Evolutionary conservation across 2,797 vertebrate genomes (phyloP), one percentile per base, ranked within the genome.

Genomic region (Urophycis tenuis): DNA sequence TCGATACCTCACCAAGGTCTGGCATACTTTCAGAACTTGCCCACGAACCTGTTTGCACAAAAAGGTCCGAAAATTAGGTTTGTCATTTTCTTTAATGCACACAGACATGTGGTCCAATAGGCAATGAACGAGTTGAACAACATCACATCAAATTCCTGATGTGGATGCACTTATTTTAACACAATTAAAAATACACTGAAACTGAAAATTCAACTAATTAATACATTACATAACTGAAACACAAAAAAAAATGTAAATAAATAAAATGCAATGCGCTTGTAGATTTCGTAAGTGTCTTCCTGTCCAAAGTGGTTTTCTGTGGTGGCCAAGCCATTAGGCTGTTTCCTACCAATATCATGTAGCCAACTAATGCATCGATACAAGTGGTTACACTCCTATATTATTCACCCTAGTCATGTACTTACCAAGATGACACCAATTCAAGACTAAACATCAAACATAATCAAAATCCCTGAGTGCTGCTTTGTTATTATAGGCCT

Each of bases 231-330:
- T 80, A 39, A 74, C 14, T 74, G 22, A 73, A 32, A 69, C 12
- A 39, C 77, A 82, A 72, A 74, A 33, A 81, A 64, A 82, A 78
- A 14, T 73, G 67, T 19, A 8, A 9, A 25, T 53, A 53, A 19
- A 30, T 72, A 6, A 72, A n/a, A 53, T 70, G 78, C 80, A 84
- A 80, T 81, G 19, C 2, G 77, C 83, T 83, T 74, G 60, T 84
- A 74, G 19, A 75, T 31, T 41, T 14, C 73, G 76, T 82, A 77
- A 77, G 69, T 81, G 67, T 72, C 79, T 22, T 82, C n/a, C 11
- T 79, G 78, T 79, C 71, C 75, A 74, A 81, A 80, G 69, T 75
- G 60, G 53, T 77, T 90, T 89, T 82, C 87, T 83, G 80, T 80
- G 83, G 64, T 67, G 64, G 72, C 77, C 5, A 70, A 89, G 84